Conservation (phyloP, 2,888 invertebrate species). For the Siphonodentalium dalli region DNA sequence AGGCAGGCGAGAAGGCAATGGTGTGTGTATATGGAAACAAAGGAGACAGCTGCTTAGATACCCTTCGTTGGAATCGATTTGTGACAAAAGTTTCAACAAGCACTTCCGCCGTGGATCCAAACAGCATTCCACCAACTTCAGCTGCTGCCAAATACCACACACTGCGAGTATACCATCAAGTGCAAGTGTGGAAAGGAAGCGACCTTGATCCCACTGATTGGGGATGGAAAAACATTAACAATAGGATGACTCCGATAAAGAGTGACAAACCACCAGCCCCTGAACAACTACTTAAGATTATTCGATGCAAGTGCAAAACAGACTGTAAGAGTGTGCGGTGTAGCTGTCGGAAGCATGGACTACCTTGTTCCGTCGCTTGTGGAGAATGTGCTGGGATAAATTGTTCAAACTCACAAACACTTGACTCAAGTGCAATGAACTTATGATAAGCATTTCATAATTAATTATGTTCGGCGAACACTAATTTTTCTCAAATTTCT, state of each 20-base stretch:
- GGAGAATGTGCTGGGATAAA: slow-evolving; percentile 24
- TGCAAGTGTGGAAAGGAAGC: slow-evolving; percentile 28
- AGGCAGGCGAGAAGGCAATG: slow-evolving; percentile 15
- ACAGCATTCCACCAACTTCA: slow-evolving; percentile 35
- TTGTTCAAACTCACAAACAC: slow-evolving; percentile 25
- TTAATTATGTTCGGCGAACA: no score
- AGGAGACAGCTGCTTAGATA: slow-evolving; percentile 12
- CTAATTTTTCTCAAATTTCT: no score
- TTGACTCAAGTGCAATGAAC: no score
- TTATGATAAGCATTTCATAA: no score
- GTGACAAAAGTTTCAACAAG: slow-evolving; percentile 20
- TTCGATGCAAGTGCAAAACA: slow-evolving; percentile 29
- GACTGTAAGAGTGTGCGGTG: slow-evolving; percentile 29
- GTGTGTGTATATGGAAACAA: slow-evolving; percentile 19
- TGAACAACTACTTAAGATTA: slow-evolving; percentile 22
- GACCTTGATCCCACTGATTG: slow-evolving; percentile 21
- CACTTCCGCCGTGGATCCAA: slow-evolving; percentile 25
- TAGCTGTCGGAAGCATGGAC: slow-evolving; percentile 31
- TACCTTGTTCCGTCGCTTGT: slow-evolving; percentile 25
- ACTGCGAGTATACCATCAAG: slow-evolving; percentile 31
- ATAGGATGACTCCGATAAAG: slow-evolving; percentile 16
- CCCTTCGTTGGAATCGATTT: slow-evolving; percentile 24
- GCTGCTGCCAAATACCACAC: slow-evolving; percentile 32
- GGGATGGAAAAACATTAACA: slow-evolving; percentile 24
- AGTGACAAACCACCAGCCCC: slow-evolving; percentile 28